Percentiles rank a stretch among this genome's conserved stretches.
phyloP scores from a whole-genome alignment of 2,797 vertebrate species.

The Hyperoplus lanceolatus region DNA sequence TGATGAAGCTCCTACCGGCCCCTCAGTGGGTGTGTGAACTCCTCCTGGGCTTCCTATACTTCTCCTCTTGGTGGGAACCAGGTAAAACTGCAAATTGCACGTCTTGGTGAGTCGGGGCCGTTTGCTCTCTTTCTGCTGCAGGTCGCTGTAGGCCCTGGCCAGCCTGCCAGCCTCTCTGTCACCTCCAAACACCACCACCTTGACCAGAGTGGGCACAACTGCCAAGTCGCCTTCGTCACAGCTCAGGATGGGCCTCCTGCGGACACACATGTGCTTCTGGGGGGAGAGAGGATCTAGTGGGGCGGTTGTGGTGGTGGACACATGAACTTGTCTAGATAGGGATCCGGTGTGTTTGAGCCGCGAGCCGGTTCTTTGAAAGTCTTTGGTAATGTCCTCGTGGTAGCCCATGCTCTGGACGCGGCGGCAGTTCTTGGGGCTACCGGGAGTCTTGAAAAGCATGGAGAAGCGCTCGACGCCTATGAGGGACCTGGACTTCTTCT shows the following conservation, averaged over 20 bases:
- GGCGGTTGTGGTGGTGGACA: constrained; percentile 11
- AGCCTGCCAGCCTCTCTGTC: constrained; percentile 93
- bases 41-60: constrained; percentile 32
- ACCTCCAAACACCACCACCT: constrained; percentile 93
- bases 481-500: constrained; percentile 81
- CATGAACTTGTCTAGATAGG: constrained; percentile 77
- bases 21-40: constrained; percentile 27
- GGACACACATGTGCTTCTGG: constrained; percentile 77
- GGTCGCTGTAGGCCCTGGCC: constrained; percentile 92
- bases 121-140: constrained; percentile 89
- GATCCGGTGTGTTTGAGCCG: constrained; percentile 85
- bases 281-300: constrained; percentile 42
- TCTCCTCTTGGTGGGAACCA: constrained; percentile 88
- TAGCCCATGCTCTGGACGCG: constrained; percentile 87
- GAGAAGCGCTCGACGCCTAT: constrained; percentile 87
- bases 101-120: constrained; percentile 88
- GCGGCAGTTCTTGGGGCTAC: constrained; percentile 83
- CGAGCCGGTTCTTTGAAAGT: constrained; percentile 12
- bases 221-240: constrained; percentile 80
- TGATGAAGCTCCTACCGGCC: constrained; percentile 45
- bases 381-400: constrained; percentile 55
- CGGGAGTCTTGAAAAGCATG: constrained; percentile 84
- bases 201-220: constrained; percentile 80
- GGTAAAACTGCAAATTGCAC: constrained; percentile 94
- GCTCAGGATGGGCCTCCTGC: constrained; percentile 92